phyloP scores from a whole-genome alignment of 2,888 invertebrate species.

The Thymelicus sylvestris region DNA sequence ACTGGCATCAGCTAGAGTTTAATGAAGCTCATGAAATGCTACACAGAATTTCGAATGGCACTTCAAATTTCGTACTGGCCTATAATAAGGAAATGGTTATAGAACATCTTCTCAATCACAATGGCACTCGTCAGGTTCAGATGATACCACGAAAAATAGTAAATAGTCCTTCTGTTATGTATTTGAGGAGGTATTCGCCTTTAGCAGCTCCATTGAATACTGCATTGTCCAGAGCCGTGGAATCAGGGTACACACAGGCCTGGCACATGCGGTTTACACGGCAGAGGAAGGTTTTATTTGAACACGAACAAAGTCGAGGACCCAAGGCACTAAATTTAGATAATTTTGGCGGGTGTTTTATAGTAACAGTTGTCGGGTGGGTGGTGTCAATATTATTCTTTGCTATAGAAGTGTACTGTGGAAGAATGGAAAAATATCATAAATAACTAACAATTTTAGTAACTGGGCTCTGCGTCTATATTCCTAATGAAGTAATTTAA shows the following conservation, averaged over 20 bases:
- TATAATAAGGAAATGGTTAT: constrained; percentile 55
- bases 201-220: constrained; percentile 51
- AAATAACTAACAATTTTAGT: not conserved
- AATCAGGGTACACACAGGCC: constrained; percentile 55
- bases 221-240: constrained; percentile 52
- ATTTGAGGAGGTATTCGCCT: constrained; percentile 58
- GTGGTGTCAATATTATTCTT: constrained; percentile 55
- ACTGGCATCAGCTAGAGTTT: constrained; percentile 53
- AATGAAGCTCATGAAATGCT: constrained; percentile 45
- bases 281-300: constrained; percentile 45
- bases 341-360: constrained; percentile 54
- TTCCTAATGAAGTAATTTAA: too few relatives aligned
- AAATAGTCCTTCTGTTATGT: constrained; percentile 62
- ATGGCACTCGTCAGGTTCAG: constrained; percentile 54
- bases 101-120: constrained; percentile 51
- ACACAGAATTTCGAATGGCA: constrained; percentile 53
- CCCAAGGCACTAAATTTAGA: constrained; percentile 48
- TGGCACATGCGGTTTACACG: constrained; percentile 49
- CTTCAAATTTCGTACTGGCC: constrained; percentile 59
- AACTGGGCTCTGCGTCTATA: too few relatives aligned
- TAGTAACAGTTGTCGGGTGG: constrained; percentile 55
- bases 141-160: constrained; percentile 63
- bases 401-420: constrained; percentile 54
- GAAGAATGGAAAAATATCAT: constrained; percentile 40
- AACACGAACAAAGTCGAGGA: constrained; percentile 21